Percentiles rank a stretch among this genome's conserved stretches.
phyloP scores from a whole-genome alignment of 2,888 invertebrate species.

The Autographa pulchrina region DNA sequence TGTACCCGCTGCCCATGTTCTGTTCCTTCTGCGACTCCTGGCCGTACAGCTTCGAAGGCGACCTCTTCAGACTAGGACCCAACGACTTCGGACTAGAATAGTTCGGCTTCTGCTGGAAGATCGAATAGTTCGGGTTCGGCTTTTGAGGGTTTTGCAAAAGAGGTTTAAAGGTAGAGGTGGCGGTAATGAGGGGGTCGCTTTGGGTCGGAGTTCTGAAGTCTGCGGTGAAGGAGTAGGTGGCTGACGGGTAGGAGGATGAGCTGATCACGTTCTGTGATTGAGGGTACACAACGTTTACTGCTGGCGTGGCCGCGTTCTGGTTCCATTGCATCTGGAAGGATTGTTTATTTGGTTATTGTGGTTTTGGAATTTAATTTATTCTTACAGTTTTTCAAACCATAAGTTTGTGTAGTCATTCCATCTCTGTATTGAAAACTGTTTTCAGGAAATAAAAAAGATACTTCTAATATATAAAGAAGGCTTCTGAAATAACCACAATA shows the following conservation, averaged over 20 bases:
- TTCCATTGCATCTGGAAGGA: slow-evolving; percentile 92
- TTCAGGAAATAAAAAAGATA: no score
- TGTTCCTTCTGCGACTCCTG: slow-evolving; percentile 80
- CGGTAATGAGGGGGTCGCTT: slow-evolving; percentile 88
- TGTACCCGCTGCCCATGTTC: slow-evolving; percentile 74
- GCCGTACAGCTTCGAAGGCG: slow-evolving; percentile 79
- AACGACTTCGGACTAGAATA: slow-evolving; percentile 73
- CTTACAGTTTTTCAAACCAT: not conserved
- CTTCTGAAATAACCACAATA: no score
- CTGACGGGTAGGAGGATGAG: slow-evolving; percentile 91
- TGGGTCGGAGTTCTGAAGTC: slow-evolving; percentile 92
- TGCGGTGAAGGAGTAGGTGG: slow-evolving; percentile 95
- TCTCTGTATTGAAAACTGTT: no score
- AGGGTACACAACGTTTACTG: slow-evolving; percentile 91
- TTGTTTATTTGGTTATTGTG: not conserved
- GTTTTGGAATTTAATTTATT: not conserved
- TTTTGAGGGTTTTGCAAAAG: slow-evolving; percentile 84
- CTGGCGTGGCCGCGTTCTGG: slow-evolving; percentile 90
- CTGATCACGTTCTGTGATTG: slow-evolving; percentile 91
- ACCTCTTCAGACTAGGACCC: slow-evolving; percentile 78
- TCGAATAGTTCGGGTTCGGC: slow-evolving; percentile 75
- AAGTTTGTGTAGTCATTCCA: no score
- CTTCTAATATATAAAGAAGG: no score
- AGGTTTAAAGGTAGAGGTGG: slow-evolving; percentile 89
- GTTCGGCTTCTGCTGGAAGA: slow-evolving; percentile 84